Evolutionary conservation across 2,113 vertebrate species (phyloP).

Genomic region (Anhinga rufa): DNA sequence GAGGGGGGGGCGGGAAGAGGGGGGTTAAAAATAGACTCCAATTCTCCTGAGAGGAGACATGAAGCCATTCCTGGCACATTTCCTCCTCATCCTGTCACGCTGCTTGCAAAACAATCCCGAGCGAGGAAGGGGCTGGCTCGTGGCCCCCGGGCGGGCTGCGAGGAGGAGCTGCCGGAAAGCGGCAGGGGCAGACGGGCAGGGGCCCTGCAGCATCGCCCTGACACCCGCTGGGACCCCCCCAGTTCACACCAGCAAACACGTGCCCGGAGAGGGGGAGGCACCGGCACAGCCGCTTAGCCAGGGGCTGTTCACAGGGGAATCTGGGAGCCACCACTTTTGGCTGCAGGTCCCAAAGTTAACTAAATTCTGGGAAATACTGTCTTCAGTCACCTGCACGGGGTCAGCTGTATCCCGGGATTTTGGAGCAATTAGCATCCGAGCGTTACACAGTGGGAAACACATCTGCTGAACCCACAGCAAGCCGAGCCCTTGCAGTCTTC

Average conservation of each 20-base stretch:
- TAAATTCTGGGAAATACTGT: not conserved
- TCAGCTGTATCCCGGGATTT: not conserved
- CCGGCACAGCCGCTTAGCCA: fast-evolving
- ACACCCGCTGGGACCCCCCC: not conserved
- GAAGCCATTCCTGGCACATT: constrained; percentile 61
- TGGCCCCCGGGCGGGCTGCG: not conserved
- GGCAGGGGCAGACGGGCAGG: fast-evolving
- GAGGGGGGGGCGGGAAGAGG: not conserved
- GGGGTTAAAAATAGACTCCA: not conserved
- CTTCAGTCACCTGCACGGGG: not conserved
- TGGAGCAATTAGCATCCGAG: not conserved
- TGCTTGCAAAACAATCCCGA: constrained; percentile 40
- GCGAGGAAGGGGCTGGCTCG: not conserved
- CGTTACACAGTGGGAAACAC: not conserved
- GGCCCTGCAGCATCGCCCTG: not conserved
- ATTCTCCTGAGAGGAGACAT: constrained; percentile 4
- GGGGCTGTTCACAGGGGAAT: fast-evolving
- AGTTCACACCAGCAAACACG: not conserved
- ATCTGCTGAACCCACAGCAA: not conserved
- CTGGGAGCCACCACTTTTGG: not conserved
- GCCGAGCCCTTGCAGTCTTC: not conserved
- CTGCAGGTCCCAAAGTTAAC: not conserved
- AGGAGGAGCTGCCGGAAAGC: not conserved
- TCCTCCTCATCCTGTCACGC: constrained; percentile 65
- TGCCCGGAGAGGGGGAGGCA: too few relatives aligned